Conservation (phyloP, 2,888 invertebrate species). For the Epinotia demarniana region DNA sequence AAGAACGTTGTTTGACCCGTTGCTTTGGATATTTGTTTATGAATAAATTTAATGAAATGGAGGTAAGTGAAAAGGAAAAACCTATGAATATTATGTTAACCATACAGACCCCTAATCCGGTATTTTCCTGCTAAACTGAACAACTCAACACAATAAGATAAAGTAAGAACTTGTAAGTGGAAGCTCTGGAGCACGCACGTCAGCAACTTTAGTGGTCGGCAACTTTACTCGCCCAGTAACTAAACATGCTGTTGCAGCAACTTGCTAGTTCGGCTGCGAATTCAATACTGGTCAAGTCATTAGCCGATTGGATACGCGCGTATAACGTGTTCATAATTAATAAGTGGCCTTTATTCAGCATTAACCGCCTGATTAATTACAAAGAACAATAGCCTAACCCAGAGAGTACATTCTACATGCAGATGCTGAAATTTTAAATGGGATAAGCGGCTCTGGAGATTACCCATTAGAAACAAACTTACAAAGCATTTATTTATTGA, state of each 20-base stretch:
- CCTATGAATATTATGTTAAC: background rate
- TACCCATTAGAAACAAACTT: too few relatives aligned
- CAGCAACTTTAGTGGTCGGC: slow-evolving; percentile 12
- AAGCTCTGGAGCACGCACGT: slow-evolving; percentile 17
- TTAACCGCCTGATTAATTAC: too few relatives aligned
- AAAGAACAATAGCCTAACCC: too few relatives aligned
- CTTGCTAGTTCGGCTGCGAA: slow-evolving; percentile 4
- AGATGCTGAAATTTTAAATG: too few relatives aligned
- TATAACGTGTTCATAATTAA: background rate
- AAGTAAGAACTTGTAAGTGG: slow-evolving; percentile 18
- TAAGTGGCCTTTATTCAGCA: too few relatives aligned
- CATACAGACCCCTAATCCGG: background rate
- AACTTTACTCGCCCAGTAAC: slow-evolving; percentile 25
- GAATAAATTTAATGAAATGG: too few relatives aligned
- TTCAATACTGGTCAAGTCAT: background rate
- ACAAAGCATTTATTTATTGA: too few relatives aligned
- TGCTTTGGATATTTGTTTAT: too few relatives aligned
- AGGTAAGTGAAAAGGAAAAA: too few relatives aligned
- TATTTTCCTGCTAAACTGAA: slow-evolving; percentile 14
- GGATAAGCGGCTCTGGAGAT: too few relatives aligned
- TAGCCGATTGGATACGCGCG: slow-evolving; percentile 7
- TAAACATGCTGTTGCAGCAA: slow-evolving; percentile 31
- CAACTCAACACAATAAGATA: slow-evolving; percentile 23
- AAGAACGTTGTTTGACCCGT: too few relatives aligned
- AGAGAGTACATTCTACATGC: too few relatives aligned